Evolutionary conservation across 2,113 vertebrate species (phyloP), one percentile per base, ranked within the genome.

Genomic region (Genyomyrus donnyi): DNA sequence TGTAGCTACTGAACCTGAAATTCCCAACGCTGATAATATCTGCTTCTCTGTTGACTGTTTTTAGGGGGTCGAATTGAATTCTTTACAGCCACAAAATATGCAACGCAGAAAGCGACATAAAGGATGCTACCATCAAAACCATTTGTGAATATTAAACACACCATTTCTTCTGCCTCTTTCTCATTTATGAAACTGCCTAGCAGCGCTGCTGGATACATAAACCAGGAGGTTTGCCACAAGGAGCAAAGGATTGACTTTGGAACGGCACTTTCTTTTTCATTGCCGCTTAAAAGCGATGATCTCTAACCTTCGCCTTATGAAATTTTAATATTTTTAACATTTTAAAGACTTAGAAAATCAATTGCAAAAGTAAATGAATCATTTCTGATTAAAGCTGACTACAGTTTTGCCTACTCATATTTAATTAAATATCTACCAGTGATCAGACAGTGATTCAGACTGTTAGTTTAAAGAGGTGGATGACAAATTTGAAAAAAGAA

Each of bases 281-380:
- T 53, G 15, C 50, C 50, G 7, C 49, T 19, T 53, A 39, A 56
- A 35, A 48, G 27, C 1, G 5, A 87, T 35, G 50, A n/a, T n/a
- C 15, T 48, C 31, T 56, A 7, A 50, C 35, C 74, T 56, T 56
- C 31, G 7, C 15, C 50, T 87, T 15, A 13, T 1, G 45, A 19
- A 52, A 56, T 56, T 24, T 35, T n/a, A 1, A 87, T 35, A 53
- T 87, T 21, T 9, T 87, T 21, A 56, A 35, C 50, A 53, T 87
- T 84, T 56, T 35, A 93, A 53, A 56, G 85, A 93, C 94, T 94
- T 94, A 92, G 93, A 92, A 94, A 90, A 94, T 93, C 91, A 62
- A 89, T 92, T 85, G 92, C 91, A 92, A 90, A 77, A 93, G 92
- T 91, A 94, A 93, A 95, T 93, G 93, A 91, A 93, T 91, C 85